Conservation (phyloP, 2,888 invertebrate species). For the Drosophila anceps region DNA sequence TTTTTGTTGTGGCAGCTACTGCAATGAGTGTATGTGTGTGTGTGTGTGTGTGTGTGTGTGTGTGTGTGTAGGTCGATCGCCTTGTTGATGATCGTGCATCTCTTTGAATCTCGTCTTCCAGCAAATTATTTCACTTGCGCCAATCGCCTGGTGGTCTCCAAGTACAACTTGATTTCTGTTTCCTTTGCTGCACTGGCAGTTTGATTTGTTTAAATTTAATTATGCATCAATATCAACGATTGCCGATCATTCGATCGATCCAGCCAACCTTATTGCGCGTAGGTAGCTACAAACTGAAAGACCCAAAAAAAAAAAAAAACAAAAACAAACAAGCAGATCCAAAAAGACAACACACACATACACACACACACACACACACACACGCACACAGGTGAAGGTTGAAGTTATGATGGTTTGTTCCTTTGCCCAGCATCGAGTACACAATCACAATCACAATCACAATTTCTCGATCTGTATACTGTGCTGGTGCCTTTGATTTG, state of each 20-base stretch:
- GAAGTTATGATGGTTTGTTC: conserved; percentile 74
- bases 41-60: conserved; percentile 8
- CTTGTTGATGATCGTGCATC: conserved; percentile 42
- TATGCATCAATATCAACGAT: conserved; percentile 74
- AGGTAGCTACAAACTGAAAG: conserved; percentile 48
- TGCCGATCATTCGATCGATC: conserved; percentile 58
- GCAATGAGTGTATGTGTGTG: too few relatives aligned
- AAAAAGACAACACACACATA: conserved; percentile 28
- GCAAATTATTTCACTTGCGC: conserved; percentile 80
- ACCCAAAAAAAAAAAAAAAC: conserved; percentile 11
- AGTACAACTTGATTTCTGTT: conserved; percentile 82
- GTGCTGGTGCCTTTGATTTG: conserved; percentile 66
- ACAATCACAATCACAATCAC: conserved; percentile 61
- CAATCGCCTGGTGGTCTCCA: conserved; percentile 74
- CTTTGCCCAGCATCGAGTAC: conserved; percentile 43
- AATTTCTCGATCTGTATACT: conserved; percentile 49
- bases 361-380: conserved; percentile 22
- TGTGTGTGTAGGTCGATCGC: conserved; percentile 67
- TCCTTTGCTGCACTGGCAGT: conserved; percentile 74
- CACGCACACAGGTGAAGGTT: conserved; percentile 69
- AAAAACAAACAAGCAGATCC: too few relatives aligned
- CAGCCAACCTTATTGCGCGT: conserved; percentile 42
- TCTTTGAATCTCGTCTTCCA: conserved; percentile 45
- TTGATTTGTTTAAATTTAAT: conserved; percentile 83
- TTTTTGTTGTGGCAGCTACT: conserved; percentile 21